Evolutionary conservation across 2,888 invertebrate species (phyloP).

Genomic region (Zhuqinia jingwanae): DNA sequence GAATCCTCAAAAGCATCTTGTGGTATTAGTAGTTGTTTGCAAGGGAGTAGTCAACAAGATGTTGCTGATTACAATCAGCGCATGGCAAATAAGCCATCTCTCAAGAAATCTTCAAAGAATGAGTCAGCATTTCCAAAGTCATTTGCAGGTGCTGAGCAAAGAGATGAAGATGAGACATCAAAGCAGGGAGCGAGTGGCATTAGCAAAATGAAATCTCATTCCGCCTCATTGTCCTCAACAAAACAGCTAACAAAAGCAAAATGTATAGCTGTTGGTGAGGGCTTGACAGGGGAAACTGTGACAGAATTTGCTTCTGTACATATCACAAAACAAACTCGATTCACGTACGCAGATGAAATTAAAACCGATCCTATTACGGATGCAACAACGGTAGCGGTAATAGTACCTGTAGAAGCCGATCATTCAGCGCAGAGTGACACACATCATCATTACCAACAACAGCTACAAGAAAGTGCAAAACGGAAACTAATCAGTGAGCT

Average conservation of each 20-base stretch:
- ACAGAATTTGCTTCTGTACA: slow-evolving; percentile 54
- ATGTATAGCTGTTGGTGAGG: not conserved
- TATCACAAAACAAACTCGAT: slow-evolving; percentile 18
- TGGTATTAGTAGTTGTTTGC: no score
- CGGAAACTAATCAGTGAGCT: slow-evolving; percentile 61
- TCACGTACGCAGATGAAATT: slow-evolving; percentile 21
- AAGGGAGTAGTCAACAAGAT: slow-evolving; percentile 3
- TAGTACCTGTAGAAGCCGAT: slow-evolving; percentile 45
- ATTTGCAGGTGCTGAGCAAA: slow-evolving; percentile 36
- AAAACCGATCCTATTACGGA: slow-evolving; percentile 21
- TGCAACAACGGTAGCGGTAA: slow-evolving; percentile 40
- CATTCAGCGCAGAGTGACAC: slow-evolving; percentile 18
- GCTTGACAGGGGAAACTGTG: slow-evolving; percentile 23
- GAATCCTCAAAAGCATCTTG: no score
- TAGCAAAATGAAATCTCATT: slow-evolving; percentile 38
- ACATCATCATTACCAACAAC: slow-evolving; percentile 1
- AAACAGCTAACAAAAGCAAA: slow-evolving; percentile 15
- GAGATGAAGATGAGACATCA: slow-evolving; percentile 31
- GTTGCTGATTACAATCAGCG: not conserved
- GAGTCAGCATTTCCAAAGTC: slow-evolving; percentile 42
- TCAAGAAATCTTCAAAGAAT: slow-evolving; percentile 24
- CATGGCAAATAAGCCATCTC: not conserved
- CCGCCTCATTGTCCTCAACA: not conserved
- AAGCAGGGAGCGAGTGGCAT: slow-evolving; percentile 2
- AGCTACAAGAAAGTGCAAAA: not conserved